A percentile compares a stretch with the other conserved stretches of the same genome.
Evolutionary conservation across 2,113 vertebrate species (phyloP).

Genomic region (Orientallactaga bullata): DNA sequence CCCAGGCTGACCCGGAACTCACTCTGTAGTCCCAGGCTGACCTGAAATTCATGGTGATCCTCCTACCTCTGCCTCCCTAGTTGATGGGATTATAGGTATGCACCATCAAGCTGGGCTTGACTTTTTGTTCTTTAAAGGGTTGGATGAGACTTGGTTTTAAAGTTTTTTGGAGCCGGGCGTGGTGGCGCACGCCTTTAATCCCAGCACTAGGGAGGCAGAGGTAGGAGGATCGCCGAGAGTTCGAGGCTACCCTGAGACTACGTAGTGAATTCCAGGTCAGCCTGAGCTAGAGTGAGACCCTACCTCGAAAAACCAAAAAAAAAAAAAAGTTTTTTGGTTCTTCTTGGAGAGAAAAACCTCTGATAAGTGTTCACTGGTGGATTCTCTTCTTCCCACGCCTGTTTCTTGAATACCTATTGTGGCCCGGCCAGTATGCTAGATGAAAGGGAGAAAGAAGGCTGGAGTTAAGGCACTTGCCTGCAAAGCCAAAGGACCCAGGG

Average conservation of each 20-base stretch:
- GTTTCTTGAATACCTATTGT: background rate
- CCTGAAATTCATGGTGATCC: background rate
- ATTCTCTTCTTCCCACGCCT: background rate
- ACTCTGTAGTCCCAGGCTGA: background rate
- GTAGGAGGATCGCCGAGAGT: too few relatives aligned
- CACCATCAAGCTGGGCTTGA: background rate
- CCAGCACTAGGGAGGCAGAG: too few relatives aligned
- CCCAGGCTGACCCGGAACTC: background rate
- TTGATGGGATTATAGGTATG: background rate
- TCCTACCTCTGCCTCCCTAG: background rate
- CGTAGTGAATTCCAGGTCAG: too few relatives aligned
- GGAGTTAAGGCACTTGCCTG: too few relatives aligned
- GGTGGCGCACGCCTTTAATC: too few relatives aligned
- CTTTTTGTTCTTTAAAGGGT: constrained; percentile 37
- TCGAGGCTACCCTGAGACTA: too few relatives aligned
- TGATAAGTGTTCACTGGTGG: constrained; percentile 14
- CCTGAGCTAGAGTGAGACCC: too few relatives aligned
- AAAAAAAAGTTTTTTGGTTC: too few relatives aligned
- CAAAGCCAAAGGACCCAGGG: too few relatives aligned
- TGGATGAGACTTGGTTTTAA: constrained; percentile 1
- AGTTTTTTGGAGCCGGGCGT: too few relatives aligned
- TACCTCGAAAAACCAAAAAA: too few relatives aligned
- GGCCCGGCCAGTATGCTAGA: background rate
- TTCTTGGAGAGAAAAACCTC: constrained; percentile 14
- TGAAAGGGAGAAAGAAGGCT: background rate